A percentile compares a stretch with the other conserved stretches of the same genome.
These are phyloP conservation scores for Chrysina gloriosa DNA, from an alignment of 2,888 invertebrate species.

Conservation along the genomic window DNA sequence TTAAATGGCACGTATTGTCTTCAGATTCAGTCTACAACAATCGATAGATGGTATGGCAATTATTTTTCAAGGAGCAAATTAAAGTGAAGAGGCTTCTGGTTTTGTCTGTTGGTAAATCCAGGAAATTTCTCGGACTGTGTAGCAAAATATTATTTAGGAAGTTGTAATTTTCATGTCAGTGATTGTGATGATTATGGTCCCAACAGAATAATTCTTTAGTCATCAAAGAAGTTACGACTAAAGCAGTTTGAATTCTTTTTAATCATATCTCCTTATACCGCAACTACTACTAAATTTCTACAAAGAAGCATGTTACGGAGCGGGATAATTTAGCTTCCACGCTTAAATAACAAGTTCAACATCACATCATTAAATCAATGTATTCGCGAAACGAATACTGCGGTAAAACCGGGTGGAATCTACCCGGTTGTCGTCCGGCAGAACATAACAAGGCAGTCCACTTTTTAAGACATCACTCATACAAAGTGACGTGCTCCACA, in stretches of 20 bases:
- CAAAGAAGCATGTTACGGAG: slow-evolving; percentile 8
- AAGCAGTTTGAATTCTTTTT: background rate
- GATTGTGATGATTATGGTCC: too few relatives aligned
- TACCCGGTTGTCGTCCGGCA: slow-evolving; percentile 37
- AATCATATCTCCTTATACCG: background rate
- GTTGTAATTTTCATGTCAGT: too few relatives aligned
- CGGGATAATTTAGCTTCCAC: slow-evolving; percentile 33
- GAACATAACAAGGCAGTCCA: slow-evolving; percentile 43
- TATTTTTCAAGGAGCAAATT: too few relatives aligned
- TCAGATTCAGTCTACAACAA: too few relatives aligned
- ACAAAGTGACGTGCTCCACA: slow-evolving; percentile 45
- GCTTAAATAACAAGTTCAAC: slow-evolving; percentile 34
- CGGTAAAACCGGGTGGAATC: slow-evolving; percentile 29
- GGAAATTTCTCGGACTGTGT: too few relatives aligned
- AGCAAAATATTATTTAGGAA: too few relatives aligned
- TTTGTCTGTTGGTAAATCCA: too few relatives aligned
- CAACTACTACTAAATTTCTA: slow-evolving; percentile 16
- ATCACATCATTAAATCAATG: slow-evolving; percentile 33
- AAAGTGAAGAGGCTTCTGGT: too few relatives aligned
- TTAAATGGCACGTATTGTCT: too few relatives aligned
- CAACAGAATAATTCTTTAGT: too few relatives aligned
- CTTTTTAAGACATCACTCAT: slow-evolving; percentile 43
- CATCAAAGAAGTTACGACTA: too few relatives aligned
- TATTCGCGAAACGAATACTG: slow-evolving; percentile 29
- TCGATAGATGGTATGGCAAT: too few relatives aligned